Evolutionary conservation across 1,140 invertebrate species (phyloP).

Genomic region (Panagrolaimus sp.): DNA sequence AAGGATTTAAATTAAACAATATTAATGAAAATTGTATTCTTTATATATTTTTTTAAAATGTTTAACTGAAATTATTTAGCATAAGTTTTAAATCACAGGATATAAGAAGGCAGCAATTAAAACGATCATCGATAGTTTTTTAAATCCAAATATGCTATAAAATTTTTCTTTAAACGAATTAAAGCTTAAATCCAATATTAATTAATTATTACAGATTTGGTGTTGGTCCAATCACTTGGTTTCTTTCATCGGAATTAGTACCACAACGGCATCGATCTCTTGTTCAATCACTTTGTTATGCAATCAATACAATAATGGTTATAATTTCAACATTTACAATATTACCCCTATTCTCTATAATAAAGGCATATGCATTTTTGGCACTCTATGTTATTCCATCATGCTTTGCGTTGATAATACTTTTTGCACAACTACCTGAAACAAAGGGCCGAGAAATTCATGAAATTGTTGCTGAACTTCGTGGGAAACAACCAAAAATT

Average conservation of each 20-base stretch:
- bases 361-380: conserved; percentile 38
- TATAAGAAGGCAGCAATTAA: no score
- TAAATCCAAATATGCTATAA: no score
- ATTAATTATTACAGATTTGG: no score
- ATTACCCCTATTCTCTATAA: conserved; percentile 32
- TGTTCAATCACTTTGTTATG: conserved; percentile 23
- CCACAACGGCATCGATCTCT: conserved; percentile 33
- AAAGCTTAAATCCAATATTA: no score
- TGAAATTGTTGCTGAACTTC: conserved; percentile 44
- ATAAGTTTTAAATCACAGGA: no score
- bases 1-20: no score
- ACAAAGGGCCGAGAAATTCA: conserved; percentile 48
- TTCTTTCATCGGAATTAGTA: conserved; percentile 21
- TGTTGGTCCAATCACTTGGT: conserved; percentile 26
- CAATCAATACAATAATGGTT: conserved; percentile 35
- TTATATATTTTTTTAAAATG: no score
- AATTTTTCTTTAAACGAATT: no score
- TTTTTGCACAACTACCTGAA: conserved; percentile 38
- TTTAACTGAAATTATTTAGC: no score
- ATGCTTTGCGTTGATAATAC: conserved; percentile 17
- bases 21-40: no score
- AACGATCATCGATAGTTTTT: no score
- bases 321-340: conserved; percentile 36
- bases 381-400: conserved; percentile 38
- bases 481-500: conserved; percentile 13